Conservation (phyloP, 2,113 vertebrate genomes). For the Equus przewalskii region DNA sequence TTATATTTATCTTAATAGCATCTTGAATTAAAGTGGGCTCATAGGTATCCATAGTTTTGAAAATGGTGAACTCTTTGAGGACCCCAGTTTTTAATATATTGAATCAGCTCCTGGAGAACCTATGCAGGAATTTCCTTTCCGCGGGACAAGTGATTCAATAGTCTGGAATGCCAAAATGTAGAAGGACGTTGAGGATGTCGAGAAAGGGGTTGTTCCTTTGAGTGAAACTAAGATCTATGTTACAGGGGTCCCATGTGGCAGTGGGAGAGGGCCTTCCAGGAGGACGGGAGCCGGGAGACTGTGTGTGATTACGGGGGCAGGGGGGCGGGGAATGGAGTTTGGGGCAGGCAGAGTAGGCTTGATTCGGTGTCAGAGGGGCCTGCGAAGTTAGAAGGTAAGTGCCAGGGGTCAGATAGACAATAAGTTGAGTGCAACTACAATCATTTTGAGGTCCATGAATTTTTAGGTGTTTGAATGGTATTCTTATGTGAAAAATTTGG, state of each 20-base stretch:
- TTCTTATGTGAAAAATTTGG: neutral
- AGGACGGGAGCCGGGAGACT: neutral
- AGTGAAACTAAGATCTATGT: neutral
- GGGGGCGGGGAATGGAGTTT: neutral
- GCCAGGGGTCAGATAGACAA: neutral
- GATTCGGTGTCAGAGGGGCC: neutral
- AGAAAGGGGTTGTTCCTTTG: neutral
- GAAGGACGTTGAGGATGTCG: neutral
- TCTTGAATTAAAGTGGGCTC: conserved; percentile 13
- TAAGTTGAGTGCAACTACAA: neutral
- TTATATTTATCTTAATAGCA: neutral
- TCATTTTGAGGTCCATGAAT: neutral
- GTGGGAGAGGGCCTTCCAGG: neutral
- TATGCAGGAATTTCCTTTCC: neutral
- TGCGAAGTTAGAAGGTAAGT: neutral
- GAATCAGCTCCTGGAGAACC: neutral
- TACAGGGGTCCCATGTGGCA: neutral
- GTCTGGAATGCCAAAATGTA: neutral
- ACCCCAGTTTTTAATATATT: neutral
- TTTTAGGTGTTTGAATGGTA: neutral
- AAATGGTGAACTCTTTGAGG: neutral
- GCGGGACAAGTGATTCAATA: neutral
- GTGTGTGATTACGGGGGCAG: neutral
- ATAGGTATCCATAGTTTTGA: neutral
- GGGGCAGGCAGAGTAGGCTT: neutral